Base-by-base conservation (phyloP, 1,140 invertebrate species). In the Triops longicaudatus region DNA sequence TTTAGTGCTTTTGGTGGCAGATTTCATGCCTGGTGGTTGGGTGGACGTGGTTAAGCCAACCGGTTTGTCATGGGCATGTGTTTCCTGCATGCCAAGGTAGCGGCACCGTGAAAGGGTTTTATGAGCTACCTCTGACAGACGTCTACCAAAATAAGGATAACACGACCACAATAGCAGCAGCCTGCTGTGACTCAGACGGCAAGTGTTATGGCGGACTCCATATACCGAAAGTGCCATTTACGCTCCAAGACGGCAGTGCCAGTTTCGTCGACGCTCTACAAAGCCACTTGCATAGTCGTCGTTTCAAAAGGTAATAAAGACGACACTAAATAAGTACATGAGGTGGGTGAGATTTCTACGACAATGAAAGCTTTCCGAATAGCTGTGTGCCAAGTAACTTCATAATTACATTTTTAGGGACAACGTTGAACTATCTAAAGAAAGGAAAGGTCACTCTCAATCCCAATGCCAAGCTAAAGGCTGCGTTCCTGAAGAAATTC, bases 41-140 rank as follows among this genome's bases (percentile, higher is more conserved):
- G 50, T 63, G 50, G 50, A 63, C 17, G 4, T 63, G 50, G 17
- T n/a, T 63, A n/a, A 22, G 4, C 5, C 0, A 22, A 63, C 50
- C 50, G 17, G 50, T 63, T 63, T 63, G 50, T 63, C 50, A 63
- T 63, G 50, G 17, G 2, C 22, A 63, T 63, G 50, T 14, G 17
- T 63, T 63, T 63, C 50, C 50, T 63, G 50, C 50, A 22, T 63
- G 50, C 22, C 22, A 63, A n/a, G 50, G 50, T n/a, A 63, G 50
- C 50, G 22, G 50, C 22, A n/a, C 50, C 14, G 50, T 63, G 50
- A 63, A 63, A 63, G 50, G 50, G 17, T 63, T 63, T 63, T 63
- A 63, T 22, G 50, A 63, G 50, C 22, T 63, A 14, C 50, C 50
- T 11, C 50, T 22, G 22, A 22, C 50, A 63, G 50, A 22, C 50